These are phyloP conservation scores for Catagonus wagneri DNA, from an alignment of 2,113 vertebrate species.

Conservation along the genomic window DNA sequence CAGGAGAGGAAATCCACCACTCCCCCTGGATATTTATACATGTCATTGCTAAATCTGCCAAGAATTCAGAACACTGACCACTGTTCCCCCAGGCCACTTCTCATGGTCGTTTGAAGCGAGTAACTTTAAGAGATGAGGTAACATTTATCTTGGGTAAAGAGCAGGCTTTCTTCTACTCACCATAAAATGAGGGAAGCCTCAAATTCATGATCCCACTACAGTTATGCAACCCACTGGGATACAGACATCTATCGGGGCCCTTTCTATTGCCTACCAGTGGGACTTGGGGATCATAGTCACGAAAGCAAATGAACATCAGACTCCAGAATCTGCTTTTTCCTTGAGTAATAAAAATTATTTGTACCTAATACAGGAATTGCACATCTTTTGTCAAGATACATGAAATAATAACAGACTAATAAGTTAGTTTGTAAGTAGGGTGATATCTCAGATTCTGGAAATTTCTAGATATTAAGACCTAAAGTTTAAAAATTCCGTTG, in stretches of 20 bases:
- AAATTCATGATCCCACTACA: background rate
- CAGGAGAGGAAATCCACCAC: background rate
- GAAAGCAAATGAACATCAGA: background rate
- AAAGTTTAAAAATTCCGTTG: too few relatives aligned
- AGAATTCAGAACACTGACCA: background rate
- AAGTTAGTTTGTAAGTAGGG: background rate
- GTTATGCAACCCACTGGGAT: background rate
- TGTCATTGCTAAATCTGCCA: background rate
- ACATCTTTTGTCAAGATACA: background rate
- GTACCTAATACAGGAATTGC: background rate
- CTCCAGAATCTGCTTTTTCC: background rate
- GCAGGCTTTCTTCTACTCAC: background rate
- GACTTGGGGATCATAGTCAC: background rate
- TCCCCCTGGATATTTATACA: background rate
- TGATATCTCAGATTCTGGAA: background rate
- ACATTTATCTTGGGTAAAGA: background rate
- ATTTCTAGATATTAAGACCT: background rate
- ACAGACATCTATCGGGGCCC: background rate
- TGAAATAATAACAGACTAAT: background rate
- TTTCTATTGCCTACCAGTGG: background rate
- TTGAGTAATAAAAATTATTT: background rate
- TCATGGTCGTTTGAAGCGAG: background rate
- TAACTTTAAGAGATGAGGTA: background rate
- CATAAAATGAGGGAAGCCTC: background rate
- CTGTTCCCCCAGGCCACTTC: background rate